phyloP scores from a whole-genome alignment of 2,113 vertebrate species.

The Holacanthus passer region DNA sequence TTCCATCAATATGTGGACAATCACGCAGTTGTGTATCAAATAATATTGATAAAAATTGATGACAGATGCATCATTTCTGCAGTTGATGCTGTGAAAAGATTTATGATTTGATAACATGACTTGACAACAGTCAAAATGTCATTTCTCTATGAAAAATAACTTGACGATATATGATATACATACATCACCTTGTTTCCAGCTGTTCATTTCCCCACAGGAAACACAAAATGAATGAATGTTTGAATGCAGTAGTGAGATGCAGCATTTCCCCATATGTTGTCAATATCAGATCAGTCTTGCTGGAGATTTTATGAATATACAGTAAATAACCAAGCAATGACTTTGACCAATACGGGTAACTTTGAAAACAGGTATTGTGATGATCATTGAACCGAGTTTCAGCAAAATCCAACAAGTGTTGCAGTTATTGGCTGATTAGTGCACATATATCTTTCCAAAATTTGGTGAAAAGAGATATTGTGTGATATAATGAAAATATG shows the following conservation, averaged over 20 bases:
- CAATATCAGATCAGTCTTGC: not conserved
- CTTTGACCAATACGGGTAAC: conserved; percentile 14
- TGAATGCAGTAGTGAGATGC: conserved; percentile 4
- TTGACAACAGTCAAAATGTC: not conserved
- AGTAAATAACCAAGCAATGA: not conserved
- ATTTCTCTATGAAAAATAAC: conserved; percentile 33
- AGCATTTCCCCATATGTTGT: not conserved
- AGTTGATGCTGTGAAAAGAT: not conserved
- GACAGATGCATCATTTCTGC: not conserved
- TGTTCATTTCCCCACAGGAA: conserved; percentile 2
- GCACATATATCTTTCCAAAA: no score
- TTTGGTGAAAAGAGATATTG: not conserved
- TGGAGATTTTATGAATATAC: conserved; percentile 6
- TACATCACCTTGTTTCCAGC: not conserved
- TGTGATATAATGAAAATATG: not conserved
- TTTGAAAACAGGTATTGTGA: not conserved
- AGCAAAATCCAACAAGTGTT: not conserved
- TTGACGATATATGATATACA: not conserved
- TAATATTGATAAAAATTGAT: not conserved
- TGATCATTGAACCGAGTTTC: not conserved
- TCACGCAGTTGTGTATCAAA: not conserved
- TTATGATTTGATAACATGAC: conserved; percentile 10
- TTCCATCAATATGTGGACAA: not conserved
- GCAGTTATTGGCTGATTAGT: not conserved
- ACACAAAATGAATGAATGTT: no score